Evolutionary conservation across 2,113 vertebrate species (phyloP), one percentile per base, ranked within the genome.

Genomic region (Saimiri boliviensis): DNA sequence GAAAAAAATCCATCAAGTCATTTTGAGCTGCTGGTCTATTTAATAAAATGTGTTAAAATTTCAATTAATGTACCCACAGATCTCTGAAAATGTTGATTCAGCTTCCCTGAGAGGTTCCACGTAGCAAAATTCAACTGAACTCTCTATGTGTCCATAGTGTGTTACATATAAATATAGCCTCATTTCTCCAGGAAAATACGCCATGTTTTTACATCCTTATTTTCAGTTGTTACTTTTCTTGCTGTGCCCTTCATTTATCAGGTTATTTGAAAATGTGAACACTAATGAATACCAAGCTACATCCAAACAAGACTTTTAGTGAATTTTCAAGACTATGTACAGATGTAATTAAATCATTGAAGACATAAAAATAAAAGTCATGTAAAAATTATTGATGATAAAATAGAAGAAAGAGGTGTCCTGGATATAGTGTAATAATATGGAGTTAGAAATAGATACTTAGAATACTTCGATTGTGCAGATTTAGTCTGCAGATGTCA

Each of bases 1-100:
- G 17, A 1, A n/a, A 45, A 82, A 80, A 8, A 52, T 35, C 0
- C 12, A 35, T 56, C 11, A 77, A 56, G 7, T 63, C 54, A 68
- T 49, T 92, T 70, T 91, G 20, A 86, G 12, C 45, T 94, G 20
- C n/a, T 83, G 30, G 1, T 37, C 6, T 10, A 40, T 30, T 95
- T 80, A 66, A 4, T 96, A 68, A 96, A 97, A 73, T 83, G 3
- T 63, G 17, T 52, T 32, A 68, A 30, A 77, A 84, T 49, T 73
- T 96, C 35, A 92, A 42, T 58, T 84, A 56, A 2, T 17, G 0
- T 85, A 76, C 16, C 17, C 32, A 47, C 4, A 66, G 21, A 88
- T 2, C 9, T 76, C 45, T 90, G 2, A 80, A 66, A 54, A 77
- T 80, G 10, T 73, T 95, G 23, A 86, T 71, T 74, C 14, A n/a